Conservation (phyloP, 2,888 invertebrate species). For the Polymixis lichenea region DNA sequence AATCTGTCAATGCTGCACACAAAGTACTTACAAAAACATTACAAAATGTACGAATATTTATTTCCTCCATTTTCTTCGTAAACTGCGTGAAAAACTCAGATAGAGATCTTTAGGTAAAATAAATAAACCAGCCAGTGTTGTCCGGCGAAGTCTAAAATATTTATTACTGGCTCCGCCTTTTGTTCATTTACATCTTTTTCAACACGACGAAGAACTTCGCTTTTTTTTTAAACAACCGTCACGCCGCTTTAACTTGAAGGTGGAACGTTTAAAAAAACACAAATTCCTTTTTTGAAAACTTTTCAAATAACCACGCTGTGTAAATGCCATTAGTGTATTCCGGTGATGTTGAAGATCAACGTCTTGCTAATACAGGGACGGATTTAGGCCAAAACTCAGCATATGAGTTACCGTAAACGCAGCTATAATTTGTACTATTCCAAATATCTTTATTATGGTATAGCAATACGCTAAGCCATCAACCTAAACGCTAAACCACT, state of each 20-base stretch:
- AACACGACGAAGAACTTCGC: slow-evolving; percentile 19
- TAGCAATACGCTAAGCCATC: neutral
- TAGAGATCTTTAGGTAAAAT: slow-evolving; percentile 50
- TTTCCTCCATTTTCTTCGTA: neutral
- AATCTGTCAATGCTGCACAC: neutral
- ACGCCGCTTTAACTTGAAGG: slow-evolving; percentile 54
- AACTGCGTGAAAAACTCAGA: slow-evolving; percentile 49
- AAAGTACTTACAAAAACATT: neutral
- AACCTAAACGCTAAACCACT: no score
- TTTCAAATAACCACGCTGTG: slow-evolving; percentile 76
- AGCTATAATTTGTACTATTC: neutral
- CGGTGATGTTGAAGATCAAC: slow-evolving; percentile 74
- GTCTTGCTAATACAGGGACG: slow-evolving; percentile 61
- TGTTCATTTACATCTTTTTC: slow-evolving; percentile 53
- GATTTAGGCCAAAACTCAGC: slow-evolving; percentile 38
- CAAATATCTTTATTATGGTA: neutral
- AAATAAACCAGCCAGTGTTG: slow-evolving; percentile 47
- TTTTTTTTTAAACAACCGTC: slow-evolving; percentile 62
- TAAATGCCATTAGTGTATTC: slow-evolving; percentile 75
- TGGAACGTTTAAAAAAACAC: slow-evolving; percentile 71
- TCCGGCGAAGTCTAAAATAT: slow-evolving; percentile 55
- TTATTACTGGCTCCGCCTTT: slow-evolving; percentile 48
- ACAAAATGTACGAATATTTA: slow-evolving; percentile 9
- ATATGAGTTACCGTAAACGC: neutral
- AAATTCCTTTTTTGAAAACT: slow-evolving; percentile 71